Evolutionary conservation across 2,797 vertebrate species (phyloP), one percentile per base, ranked within the genome.

Genomic region (Allobates femoralis): DNA sequence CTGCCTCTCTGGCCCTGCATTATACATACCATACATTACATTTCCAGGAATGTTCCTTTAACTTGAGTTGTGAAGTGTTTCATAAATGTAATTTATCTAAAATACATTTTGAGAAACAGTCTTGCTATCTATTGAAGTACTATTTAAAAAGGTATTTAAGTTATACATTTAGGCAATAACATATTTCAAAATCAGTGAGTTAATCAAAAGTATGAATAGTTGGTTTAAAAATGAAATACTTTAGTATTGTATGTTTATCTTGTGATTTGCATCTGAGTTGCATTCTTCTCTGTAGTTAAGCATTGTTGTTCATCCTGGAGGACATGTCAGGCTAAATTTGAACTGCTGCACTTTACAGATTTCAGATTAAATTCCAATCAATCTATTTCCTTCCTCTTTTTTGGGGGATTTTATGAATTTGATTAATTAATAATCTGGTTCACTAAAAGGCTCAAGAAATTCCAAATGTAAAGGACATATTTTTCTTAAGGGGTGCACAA

Each of bases 351-450:
- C 86, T 73, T 81, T 90, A 86, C 87, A 80, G 85, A 89, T 90
- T 91, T 89, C 89, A 90, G 83, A 89, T 91, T 86, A 93, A 91
- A 90, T 93, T 81, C 92, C 89, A 90, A 89, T 28, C 14, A 11
- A 92, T 90, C 89, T 91, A 77, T 53, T 82, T 67, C 73, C 56
- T 77, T 77, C 30, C 64, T 67, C 3, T 53, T 55, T 85, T 78
- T 69, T 55, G 18, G 16, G 21, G 8, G 28, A 50, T 50, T 5
- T 80, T 28, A 64, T 80, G 46, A 28, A 50, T 26, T 74, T 41
- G 46, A 74, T 50, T 46, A 71, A 71, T 71, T 74, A 74, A n/a
- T 74, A 74, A 74, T 74, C 12, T 26, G 14, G n/a, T 74, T 26
- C 37, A 46, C 71, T n/a, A n/a, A 26, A 50, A 8, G 34, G 34